Evolutionary conservation across 1,140 invertebrate species (phyloP).

Genomic region (Sitodiplosis mosellana): DNA sequence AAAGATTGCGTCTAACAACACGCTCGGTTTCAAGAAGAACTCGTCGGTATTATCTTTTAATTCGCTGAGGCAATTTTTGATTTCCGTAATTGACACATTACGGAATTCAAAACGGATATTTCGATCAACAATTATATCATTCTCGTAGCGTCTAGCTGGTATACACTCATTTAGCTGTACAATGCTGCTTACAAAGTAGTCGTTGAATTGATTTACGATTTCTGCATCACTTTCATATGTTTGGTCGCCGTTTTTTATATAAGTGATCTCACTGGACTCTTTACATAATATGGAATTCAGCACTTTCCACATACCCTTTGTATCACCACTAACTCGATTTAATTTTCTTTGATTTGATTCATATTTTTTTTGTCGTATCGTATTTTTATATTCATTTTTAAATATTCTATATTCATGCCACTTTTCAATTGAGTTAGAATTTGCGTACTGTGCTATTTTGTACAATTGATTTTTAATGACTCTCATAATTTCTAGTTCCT

Average conservation of each 20-base stretch:
- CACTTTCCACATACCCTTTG: neutral
- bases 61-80: neutral
- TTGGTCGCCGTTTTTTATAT: neutral
- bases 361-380: neutral
- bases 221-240: neutral
- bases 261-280: neutral
- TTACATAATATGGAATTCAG: neutral
- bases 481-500: too few relatives aligned
- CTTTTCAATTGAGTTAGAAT: too few relatives aligned
- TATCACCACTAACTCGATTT: neutral
- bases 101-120: neutral
- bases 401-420: too few relatives aligned
- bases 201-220: neutral
- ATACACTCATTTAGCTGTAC: neutral
- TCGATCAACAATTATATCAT: neutral
- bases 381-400: neutral
- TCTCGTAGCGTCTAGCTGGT: neutral
- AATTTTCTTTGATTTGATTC: neutral
- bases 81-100: neutral
- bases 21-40: neutral
- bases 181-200: neutral
- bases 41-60: neutral
- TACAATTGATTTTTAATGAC: too few relatives aligned
- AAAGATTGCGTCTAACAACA: neutral
- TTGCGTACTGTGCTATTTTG: neutral